Conservation (phyloP, 2,113 vertebrate species). For the Meles meles region DNA sequence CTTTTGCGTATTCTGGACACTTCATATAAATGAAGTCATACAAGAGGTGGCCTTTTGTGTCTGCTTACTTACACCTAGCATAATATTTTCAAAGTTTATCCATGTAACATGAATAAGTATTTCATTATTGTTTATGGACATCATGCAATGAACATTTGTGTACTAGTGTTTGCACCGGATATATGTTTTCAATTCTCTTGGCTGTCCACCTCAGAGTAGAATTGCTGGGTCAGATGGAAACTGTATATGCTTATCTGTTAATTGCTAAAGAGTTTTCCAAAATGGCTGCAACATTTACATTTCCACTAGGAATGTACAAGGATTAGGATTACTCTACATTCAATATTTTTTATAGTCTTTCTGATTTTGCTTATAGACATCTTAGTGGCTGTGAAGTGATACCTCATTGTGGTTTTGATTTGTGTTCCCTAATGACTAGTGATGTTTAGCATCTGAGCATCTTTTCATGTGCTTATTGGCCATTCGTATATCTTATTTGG, state of each 20-base stretch:
- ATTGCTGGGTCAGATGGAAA: background rate
- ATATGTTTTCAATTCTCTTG: background rate
- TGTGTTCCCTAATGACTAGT: background rate
- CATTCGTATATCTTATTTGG: background rate
- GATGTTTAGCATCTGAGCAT: background rate
- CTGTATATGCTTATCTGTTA: background rate
- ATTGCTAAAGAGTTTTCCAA: background rate
- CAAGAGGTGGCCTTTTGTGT: background rate
- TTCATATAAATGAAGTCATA: background rate
- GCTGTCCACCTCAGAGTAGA: background rate
- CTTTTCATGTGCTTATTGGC: background rate
- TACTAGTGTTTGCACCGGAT: background rate
- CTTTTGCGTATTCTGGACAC: background rate
- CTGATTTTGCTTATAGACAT: background rate
- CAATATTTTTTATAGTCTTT: background rate
- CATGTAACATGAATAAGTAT: background rate
- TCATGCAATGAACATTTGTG: background rate
- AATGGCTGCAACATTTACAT: background rate
- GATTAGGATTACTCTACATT: background rate
- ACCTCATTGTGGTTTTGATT: background rate
- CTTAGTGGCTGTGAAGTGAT: background rate
- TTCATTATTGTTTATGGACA: background rate
- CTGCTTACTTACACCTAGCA: background rate
- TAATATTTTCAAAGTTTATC: background rate
- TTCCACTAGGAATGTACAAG: background rate